Evolutionary conservation across 64 coral and sea anemone genomes (phyloP).

Genomic region (Montipora sp.): DNA sequence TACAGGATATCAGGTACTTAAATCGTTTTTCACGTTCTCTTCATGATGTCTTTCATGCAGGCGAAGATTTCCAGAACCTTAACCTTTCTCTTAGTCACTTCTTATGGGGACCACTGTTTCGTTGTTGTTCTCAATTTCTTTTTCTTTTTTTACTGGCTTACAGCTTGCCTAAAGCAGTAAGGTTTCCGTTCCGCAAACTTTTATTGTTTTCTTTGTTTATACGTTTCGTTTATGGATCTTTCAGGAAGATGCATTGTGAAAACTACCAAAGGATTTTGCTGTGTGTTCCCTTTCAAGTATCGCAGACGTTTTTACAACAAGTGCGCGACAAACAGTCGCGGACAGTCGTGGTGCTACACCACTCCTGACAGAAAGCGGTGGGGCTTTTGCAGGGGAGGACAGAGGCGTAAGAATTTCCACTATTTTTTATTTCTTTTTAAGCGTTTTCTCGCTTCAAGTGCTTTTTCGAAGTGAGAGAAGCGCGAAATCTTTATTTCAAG

Average conservation of each 20-base stretch:
- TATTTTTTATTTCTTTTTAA: no score
- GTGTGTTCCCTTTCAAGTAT: slow-evolving; percentile 59
- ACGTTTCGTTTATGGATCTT: not conserved
- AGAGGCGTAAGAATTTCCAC: slow-evolving; percentile 12
- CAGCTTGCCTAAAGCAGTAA: no score
- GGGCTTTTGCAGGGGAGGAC: slow-evolving; percentile 40
- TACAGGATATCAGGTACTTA: slow-evolving; percentile 34
- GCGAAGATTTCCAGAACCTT: no score
- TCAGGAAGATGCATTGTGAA: slow-evolving; percentile 7
- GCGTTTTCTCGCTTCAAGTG: not conserved
- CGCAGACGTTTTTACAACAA: not conserved
- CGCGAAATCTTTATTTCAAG: no score
- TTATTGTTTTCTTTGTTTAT: not conserved
- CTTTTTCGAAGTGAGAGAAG: not conserved
- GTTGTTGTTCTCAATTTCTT: no score
- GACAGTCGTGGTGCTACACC: slow-evolving; percentile 43
- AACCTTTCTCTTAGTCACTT: no score
- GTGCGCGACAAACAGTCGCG: slow-evolving; percentile 4
- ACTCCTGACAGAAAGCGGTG: slow-evolving; percentile 31
- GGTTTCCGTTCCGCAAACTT: no score
- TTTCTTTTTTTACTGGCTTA: no score
- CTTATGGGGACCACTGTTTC: no score
- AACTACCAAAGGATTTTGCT: slow-evolving; percentile 45
- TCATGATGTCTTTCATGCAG: not conserved
- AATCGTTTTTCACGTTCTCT: not conserved